phyloP scores from a whole-genome alignment of 2,888 invertebrate species.

The Timandra comae region DNA sequence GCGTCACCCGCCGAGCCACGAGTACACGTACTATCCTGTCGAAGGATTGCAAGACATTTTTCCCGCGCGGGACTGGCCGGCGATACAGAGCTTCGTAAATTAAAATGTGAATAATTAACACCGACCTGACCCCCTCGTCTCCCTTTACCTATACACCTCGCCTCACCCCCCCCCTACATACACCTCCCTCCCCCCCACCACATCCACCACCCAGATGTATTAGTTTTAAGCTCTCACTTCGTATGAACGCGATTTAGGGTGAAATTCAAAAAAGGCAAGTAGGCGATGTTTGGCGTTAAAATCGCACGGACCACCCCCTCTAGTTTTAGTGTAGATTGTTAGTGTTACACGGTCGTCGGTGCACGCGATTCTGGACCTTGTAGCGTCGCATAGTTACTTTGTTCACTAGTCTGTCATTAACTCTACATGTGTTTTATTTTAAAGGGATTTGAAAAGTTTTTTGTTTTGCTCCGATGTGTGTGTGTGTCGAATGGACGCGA shows the following conservation, averaged over 20 bases:
- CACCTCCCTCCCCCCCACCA: conserved; percentile 31
- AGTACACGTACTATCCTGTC: conserved; percentile 54
- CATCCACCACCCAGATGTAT: conserved; percentile 61
- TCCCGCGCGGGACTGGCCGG: conserved; percentile 49
- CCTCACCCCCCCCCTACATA: conserved; percentile 28
- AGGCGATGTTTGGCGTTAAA: conserved; percentile 53
- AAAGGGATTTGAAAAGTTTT: conserved; percentile 14
- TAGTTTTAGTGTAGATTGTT: conserved; percentile 27
- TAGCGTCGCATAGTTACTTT: conserved; percentile 13
- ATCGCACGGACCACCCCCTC: conserved; percentile 41
- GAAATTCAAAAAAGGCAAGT: conserved; percentile 45
- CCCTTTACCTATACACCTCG: conserved; percentile 26
- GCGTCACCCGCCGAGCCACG: too few relatives aligned
- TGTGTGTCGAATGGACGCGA: too few relatives aligned
- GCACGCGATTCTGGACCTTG: conserved; percentile 26
- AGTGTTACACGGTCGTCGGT: conserved; percentile 12
- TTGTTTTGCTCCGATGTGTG: conserved; percentile 7
- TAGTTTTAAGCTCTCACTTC: conserved; percentile 69
- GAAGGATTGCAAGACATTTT: conserved; percentile 70
- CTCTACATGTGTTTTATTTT: conserved; percentile 16
- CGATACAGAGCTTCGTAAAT: conserved; percentile 62
- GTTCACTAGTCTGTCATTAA: conserved; percentile 19
- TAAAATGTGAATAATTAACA: conserved; percentile 77
- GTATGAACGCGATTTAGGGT: conserved; percentile 62
- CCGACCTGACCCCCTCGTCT: conserved; percentile 36